Evolutionary conservation across 2,888 invertebrate genomes (phyloP).

Genomic region (Entomobrya multifasciata): DNA sequence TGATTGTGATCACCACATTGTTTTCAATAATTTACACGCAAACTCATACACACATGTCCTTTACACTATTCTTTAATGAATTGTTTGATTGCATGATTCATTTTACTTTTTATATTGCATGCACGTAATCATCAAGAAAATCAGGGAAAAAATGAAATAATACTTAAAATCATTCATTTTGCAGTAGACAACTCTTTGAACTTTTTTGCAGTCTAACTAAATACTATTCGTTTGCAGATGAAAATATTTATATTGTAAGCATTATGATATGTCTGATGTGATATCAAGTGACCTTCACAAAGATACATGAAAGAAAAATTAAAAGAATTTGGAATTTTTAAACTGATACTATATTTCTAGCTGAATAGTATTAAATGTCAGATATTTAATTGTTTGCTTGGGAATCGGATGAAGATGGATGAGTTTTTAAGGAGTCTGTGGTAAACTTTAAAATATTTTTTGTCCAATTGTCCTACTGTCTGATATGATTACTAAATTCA

Average conservation of each 20-base stretch:
- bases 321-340: neutral
- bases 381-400: conserved; percentile 11
- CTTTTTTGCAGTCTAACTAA: too few species aligned
- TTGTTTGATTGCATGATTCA: conserved; percentile 65
- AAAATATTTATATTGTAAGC: too few species aligned
- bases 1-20: conserved; percentile 55
- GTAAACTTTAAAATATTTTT: conserved; percentile 23
- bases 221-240: too few species aligned
- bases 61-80: conserved; percentile 55
- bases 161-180: too few species aligned
- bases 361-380: neutral
- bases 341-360: conserved; percentile 7
- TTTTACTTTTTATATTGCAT: conserved; percentile 47
- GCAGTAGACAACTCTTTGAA: too few species aligned
- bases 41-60: conserved; percentile 10
- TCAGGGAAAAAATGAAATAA: neutral
- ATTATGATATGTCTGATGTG: neutral
- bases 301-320: conserved; percentile 37
- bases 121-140: conserved; percentile 55
- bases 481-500: conserved; percentile 12
- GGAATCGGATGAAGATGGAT: conserved; percentile 30
- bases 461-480: conserved; percentile 3
- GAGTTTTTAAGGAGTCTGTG: neutral
- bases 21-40: conserved; percentile 64
- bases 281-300: conserved; percentile 54